These are phyloP conservation scores for Alsophila aescularia DNA, from an alignment of 2,888 invertebrate species.

Conservation along the genomic window DNA sequence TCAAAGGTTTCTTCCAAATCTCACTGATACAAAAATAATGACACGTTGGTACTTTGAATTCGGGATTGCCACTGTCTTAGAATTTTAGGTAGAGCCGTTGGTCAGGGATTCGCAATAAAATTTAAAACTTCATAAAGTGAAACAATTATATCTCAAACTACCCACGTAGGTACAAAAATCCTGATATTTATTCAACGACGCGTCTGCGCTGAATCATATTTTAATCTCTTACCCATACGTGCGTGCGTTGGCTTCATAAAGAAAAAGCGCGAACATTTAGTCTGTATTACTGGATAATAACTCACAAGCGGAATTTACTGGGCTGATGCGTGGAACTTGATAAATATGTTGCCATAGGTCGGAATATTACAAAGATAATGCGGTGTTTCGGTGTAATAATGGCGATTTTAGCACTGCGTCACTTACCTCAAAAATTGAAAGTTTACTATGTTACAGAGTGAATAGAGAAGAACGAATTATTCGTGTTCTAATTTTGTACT, in stretches of 20 bases:
- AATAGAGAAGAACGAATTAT: too few species aligned
- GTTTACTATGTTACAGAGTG: too few species aligned
- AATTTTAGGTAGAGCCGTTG: too few species aligned
- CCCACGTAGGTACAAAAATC: constrained; percentile 2
- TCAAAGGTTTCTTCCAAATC: too few species aligned
- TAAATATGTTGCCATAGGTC: constrained; percentile 59
- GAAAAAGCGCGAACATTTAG: constrained; percentile 75
- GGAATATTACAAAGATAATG: constrained; percentile 30
- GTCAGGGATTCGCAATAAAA: too few species aligned
- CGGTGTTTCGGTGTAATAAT: constrained; percentile 4
- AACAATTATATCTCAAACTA: constrained; percentile 9
- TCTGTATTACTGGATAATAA: constrained; percentile 69
- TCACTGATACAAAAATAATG: too few species aligned
- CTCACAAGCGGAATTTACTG: constrained; percentile 66
- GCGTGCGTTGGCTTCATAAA: constrained; percentile 75
- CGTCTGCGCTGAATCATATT: constrained; percentile 34
- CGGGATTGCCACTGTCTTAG: too few species aligned
- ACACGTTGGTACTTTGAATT: too few species aligned
- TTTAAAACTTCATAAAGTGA: background rate
- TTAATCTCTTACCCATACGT: constrained; percentile 46
- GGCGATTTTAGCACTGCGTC: background rate
- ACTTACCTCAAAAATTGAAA: background rate
- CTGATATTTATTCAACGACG: constrained; percentile 27
- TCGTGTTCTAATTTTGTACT: too few species aligned
- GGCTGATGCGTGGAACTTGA: constrained; percentile 66